Evolutionary conservation across 2,888 invertebrate genomes (phyloP), one percentile per base, ranked within the genome.

Genomic region (Amphimallon solstitiale): DNA sequence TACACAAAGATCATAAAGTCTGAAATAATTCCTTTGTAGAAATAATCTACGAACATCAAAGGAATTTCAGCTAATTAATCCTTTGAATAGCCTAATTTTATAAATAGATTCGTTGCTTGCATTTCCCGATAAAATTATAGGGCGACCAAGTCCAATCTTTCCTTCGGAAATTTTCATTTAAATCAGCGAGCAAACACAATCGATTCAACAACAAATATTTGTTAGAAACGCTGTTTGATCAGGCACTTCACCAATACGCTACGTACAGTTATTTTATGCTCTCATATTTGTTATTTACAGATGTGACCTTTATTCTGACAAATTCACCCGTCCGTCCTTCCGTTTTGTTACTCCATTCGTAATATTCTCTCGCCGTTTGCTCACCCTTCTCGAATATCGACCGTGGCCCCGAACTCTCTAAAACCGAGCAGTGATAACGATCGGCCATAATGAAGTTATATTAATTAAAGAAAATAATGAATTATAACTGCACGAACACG

Each of bases 401-500:
- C 21, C 38, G 23, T 19, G 2, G 14, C 54, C 38, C 9, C 21
- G 5, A 21, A 12, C 12, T 54, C 19, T 54, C 48, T 17, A 45
- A 54, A 54, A 38, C 38, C 54, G 54, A 21, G 38, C 38, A 19
- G 38, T 37, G 54, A 54, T 54, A 54, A 54, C 54, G 48, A 23
- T 49, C 29, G 48, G 12, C 48, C 38, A 23, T 54, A 38, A 54
- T 40, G 54, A 38, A 54, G 54, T 54, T 54, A 38, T 54, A 54
- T 54, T 54, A 54, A 54, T 54, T 54, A 54, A 54, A 38, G 54
- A 54, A 54, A 54, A 54, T 54, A 54, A 54, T 54, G 54, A 54
- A 38, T 38, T 54, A 21, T 54, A 54, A 54, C 38, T 54, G 54
- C 37, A 54, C 21, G 54, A 54, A 54, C 38, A 38, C 54, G 38